Evolutionary conservation across 2,113 vertebrate genomes (phyloP), one percentile per base, ranked within the genome.

Genomic region (Sorex araneus): DNA sequence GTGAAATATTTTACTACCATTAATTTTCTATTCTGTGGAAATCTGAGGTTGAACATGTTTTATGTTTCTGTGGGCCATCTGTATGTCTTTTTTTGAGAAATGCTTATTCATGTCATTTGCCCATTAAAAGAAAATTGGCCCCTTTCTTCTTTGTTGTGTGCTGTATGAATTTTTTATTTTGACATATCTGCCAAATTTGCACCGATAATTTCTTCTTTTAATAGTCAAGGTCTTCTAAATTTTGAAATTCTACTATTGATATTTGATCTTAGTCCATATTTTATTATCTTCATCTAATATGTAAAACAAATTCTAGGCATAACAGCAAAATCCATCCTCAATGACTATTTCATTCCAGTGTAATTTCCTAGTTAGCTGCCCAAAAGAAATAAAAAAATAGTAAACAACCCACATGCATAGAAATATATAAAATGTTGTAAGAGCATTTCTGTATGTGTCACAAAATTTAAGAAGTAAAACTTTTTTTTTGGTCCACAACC

Each of bases 281-380:
- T 76, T 3, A 74, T 79, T 57, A 45, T 81, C 27, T 4, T 92
- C 34, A 45, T 82, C 32, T 84, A 64, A 73, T 10, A 43, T 2
- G 69, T 67, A 77, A 85, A 66, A 76, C 8, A 78, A 32, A 63
- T 78, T 92, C 75, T 92, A 70, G 87, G 34, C 43, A 70, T 85
- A 8, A 80, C 76, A 91, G 83, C 76, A 34, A 91, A 95, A 82
- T 73, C n/a, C 3, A 76, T 76, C 90, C 30, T 76, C 43, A 90
- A 34, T 84, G 57, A 70, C 21, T 87, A 54, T 54, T 87, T 90
- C 27, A 66, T 69, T 82, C 83, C 69, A 82, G 82, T 81, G 84
- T 27, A 84, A 92, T 86, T 94, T 88, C 50, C n/a, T 89, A 36
- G 36, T 60, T 30, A 57, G 30, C 70, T 92, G n/a, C 21, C 43